A percentile compares a stretch with the other conserved stretches of the same genome.
Conservation (phyloP, 2,797 vertebrate species). For the Lateolabrax maculatus region DNA sequence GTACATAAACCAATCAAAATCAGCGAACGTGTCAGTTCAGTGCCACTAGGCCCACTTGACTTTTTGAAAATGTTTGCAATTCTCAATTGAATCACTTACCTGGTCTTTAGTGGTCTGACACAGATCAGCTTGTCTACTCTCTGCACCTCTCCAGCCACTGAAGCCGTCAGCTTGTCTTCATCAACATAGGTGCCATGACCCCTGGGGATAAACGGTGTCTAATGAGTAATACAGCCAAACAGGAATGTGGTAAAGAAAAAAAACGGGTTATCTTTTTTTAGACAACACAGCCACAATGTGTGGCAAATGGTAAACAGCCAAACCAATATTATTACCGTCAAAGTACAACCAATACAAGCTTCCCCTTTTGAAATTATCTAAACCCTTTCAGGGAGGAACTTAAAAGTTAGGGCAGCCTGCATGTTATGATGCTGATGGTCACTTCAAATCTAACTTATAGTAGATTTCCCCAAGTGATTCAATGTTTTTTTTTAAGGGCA, state of each 20-base stretch:
- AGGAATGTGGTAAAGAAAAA: not conserved
- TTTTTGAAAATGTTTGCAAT: not conserved
- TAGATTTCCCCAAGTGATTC: not conserved
- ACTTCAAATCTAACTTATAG: not conserved
- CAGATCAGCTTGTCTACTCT: constrained; percentile 98
- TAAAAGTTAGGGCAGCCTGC: not conserved
- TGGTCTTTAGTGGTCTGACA: constrained; percentile 93
- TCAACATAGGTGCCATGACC: constrained; percentile 97
- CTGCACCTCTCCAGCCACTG: constrained; percentile 97
- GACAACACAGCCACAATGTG: not conserved
- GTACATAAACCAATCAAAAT: not conserved
- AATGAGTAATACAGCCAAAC: not conserved
- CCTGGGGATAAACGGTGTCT: constrained; percentile 73
- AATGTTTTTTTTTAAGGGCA: not conserved
- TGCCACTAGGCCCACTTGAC: not conserved
- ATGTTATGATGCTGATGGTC: not conserved
- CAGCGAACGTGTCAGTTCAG: not conserved
- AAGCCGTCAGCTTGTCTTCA: constrained; percentile 94
- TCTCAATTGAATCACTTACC: constrained; percentile 71
- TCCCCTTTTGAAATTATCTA: not conserved
- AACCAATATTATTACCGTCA: not conserved
- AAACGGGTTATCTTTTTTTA: too few relatives aligned
- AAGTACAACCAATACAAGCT: not conserved
- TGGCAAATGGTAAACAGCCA: too few relatives aligned
- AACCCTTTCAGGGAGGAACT: too few relatives aligned